A percentile compares a stretch with the other conserved stretches of the same genome.
Conservation (phyloP, 64 coral and sea anemone species). For the Orbicella faveolata region DNA sequence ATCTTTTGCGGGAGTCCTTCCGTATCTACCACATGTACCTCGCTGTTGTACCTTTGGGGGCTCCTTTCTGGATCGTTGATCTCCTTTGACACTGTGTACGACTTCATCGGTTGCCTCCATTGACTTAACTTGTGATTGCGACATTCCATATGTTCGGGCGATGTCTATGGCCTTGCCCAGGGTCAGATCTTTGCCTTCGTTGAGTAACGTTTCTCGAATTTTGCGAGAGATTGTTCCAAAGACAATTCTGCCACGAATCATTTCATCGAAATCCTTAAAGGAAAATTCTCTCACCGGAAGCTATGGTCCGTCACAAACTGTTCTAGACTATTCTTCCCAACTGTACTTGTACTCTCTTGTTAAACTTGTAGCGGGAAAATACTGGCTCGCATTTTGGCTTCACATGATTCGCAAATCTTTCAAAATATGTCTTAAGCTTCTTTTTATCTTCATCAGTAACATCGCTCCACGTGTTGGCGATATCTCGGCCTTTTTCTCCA, state of each 20-base stretch:
- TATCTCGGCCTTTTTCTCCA: slow-evolving; percentile 48
- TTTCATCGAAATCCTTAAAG: slow-evolving; percentile 16
- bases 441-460: slow-evolving; percentile 15
- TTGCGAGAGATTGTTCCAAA: not conserved
- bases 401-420: slow-evolving; percentile 17
- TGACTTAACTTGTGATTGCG: slow-evolving; percentile 37
- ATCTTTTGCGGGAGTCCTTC: not conserved
- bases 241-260: slow-evolving; percentile 45
- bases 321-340: not conserved
- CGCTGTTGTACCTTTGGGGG: no score
- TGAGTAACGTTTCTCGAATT: slow-evolving; percentile 31
- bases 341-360: slow-evolving; percentile 20
- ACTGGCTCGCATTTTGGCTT: slow-evolving; percentile 5
- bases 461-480: slow-evolving; percentile 26
- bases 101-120: not conserved
- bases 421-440: not conserved
- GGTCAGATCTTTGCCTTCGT: slow-evolving; percentile 14
- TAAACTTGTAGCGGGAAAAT: slow-evolving; percentile 5
- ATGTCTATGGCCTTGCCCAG: slow-evolving; percentile 39
- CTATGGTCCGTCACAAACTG: slow-evolving; percentile 40
- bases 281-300: slow-evolving; percentile 26
- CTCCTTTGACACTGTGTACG: not conserved
- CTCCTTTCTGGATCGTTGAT: not conserved
- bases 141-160: slow-evolving; percentile 15
- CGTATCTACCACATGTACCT: not conserved